These are phyloP conservation scores for Bellardia bayeri DNA, from an alignment of 2,888 invertebrate species.

Conservation along the genomic window DNA sequence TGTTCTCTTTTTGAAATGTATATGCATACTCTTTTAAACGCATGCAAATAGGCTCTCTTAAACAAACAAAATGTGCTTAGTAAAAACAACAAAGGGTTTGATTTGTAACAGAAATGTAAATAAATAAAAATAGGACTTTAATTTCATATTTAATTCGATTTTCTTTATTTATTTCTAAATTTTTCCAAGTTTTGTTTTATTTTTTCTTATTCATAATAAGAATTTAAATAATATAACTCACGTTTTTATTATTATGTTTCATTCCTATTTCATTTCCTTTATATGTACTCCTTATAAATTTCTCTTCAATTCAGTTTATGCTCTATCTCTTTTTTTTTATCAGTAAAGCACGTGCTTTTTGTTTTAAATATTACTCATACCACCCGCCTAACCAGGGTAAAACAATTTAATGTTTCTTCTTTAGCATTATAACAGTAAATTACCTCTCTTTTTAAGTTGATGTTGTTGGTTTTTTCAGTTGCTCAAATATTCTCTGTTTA, in stretches of 20 bases:
- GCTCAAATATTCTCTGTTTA: conserved; percentile 18
- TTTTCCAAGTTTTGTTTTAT: too few species aligned
- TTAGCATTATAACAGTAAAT: conserved; percentile 34
- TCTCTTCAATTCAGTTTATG: conserved; percentile 30
- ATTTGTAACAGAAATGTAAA: too few species aligned
- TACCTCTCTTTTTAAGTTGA: conserved; percentile 15
- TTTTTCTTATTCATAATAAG: too few species aligned
- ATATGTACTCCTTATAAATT: background rate
- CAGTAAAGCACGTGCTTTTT: conserved; percentile 63
- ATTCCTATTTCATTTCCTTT: conserved; percentile 11
- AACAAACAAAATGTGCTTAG: too few species aligned
- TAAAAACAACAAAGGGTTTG: too few species aligned
- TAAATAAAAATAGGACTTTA: too few species aligned
- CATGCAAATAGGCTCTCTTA: background rate
- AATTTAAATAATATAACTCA: background rate
- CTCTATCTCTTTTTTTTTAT: background rate
- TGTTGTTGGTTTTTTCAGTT: background rate
- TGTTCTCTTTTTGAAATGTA: conserved; percentile 10
- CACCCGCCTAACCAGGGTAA: conserved; percentile 6
- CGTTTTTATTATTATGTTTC: conserved; percentile 17
- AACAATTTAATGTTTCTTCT: background rate
- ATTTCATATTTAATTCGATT: background rate
- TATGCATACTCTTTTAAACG: background rate
- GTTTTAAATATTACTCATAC: conserved; percentile 34
- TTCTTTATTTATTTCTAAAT: too few species aligned